Evolutionary conservation across 2,888 invertebrate species (phyloP).

Genomic region (Trachelus iudaicus): DNA sequence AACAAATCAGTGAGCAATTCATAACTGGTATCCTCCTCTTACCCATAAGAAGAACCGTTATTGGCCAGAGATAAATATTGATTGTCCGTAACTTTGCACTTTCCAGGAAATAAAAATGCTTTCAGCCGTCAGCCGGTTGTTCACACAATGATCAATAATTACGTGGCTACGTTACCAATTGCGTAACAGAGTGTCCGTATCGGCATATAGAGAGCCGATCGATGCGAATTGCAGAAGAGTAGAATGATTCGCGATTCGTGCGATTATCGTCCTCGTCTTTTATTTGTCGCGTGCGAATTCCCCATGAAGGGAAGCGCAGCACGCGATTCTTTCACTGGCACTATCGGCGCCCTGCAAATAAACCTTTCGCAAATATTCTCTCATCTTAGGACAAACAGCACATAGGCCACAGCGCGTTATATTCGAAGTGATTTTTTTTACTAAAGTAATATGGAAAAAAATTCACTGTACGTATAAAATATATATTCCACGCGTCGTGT

Average conservation of each 20-base stretch:
- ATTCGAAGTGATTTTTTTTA: neutral
- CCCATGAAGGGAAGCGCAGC: neutral
- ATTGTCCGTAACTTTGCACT: neutral
- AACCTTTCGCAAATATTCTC: neutral
- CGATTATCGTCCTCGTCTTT: neutral
- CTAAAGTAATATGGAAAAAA: too few species aligned
- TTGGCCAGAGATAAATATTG: neutral
- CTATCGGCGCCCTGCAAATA: neutral
- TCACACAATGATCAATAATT: slow-evolving; percentile 4
- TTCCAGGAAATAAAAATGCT: neutral
- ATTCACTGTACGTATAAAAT: too few species aligned
- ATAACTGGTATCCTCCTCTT: neutral
- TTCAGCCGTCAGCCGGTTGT: neutral
- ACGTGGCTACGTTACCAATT: neutral
- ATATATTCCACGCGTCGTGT: neutral
- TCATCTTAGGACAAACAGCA: neutral
- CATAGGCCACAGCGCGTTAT: neutral
- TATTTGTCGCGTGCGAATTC: neutral
- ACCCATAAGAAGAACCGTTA: neutral
- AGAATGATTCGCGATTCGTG: neutral
- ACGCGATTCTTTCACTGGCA: neutral
- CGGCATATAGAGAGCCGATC: neutral
- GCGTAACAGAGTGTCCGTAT: neutral
- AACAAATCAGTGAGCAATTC: neutral
- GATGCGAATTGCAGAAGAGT: neutral